These are phyloP conservation scores for Hermaeophaga mercurialis DNA, from an alignment of 2,888 invertebrate genomes.

Conservation along the genomic window DNA sequence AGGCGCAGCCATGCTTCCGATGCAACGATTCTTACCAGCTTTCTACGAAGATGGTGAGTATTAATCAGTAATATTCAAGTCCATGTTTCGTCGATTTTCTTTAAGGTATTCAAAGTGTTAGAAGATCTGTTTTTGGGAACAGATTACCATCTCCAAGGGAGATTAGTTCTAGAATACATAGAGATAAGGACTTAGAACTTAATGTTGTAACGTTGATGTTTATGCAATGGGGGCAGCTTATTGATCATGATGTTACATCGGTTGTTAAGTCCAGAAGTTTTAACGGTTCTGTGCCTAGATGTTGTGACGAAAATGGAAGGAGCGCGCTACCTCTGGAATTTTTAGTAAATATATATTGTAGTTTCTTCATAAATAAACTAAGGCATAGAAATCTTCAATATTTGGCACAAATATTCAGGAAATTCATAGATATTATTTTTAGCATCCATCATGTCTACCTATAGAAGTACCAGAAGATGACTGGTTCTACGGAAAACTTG, in stretches of 20 bases:
- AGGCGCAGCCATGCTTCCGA: slow-evolving; percentile 83
- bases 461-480: slow-evolving; percentile 76
- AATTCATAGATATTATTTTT: slow-evolving; percentile 43
- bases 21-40: slow-evolving; percentile 80
- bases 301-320: slow-evolving; percentile 69
- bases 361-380: background rate
- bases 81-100: slow-evolving; percentile 7
- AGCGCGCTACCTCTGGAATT: slow-evolving; percentile 67
- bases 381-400: too few relatives aligned
- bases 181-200: slow-evolving; percentile 67
- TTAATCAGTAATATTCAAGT: background rate
- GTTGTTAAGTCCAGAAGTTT: slow-evolving; percentile 78
- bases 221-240: slow-evolving; percentile 91
- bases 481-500: slow-evolving; percentile 72
- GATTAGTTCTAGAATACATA: slow-evolving; percentile 73
- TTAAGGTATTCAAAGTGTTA: slow-evolving; percentile 59
- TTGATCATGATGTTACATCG: slow-evolving; percentile 87
- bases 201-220: slow-evolving; percentile 76
- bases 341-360: slow-evolving; percentile 58
- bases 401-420: background rate
- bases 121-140: slow-evolving; percentile 65
- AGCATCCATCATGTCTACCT: slow-evolving; percentile 87
- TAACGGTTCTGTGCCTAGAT: slow-evolving; percentile 78
- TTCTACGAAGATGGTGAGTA: slow-evolving; percentile 76
- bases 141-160: slow-evolving; percentile 75